Evolutionary conservation across 2,888 invertebrate species (phyloP).

Genomic region (Leptopterna dolabrata): DNA sequence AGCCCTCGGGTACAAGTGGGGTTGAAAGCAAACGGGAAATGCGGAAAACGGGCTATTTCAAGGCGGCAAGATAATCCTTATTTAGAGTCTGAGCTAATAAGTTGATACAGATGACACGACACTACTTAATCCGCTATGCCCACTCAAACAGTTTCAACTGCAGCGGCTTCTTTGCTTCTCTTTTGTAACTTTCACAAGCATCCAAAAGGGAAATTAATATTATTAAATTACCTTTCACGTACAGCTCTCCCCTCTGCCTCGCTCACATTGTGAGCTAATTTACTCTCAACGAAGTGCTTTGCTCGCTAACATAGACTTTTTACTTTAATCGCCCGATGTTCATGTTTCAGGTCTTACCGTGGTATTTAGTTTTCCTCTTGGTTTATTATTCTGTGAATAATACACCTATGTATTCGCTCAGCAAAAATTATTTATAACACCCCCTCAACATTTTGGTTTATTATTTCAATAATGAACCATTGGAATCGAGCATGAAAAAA

Average conservation of each 20-base stretch:
- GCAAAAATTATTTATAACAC: no score
- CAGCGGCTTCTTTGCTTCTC: neutral
- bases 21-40: neutral
- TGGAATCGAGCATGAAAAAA: no score
- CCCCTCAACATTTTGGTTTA: no score
- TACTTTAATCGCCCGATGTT: neutral
- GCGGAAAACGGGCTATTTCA: constrained; percentile 28
- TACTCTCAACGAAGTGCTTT: neutral
- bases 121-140: constrained; percentile 45
- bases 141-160: constrained; percentile 47
- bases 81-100: constrained; percentile 44
- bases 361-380: no score
- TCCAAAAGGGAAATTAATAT: constrained; percentile 32
- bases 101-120: constrained; percentile 51
- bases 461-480: no score
- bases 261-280: neutral
- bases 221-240: constrained; percentile 29
- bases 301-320: neutral
- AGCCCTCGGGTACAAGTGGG: no score
- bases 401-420: no score
- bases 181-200: constrained; percentile 26
- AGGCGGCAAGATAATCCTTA: constrained; percentile 45
- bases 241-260: neutral
- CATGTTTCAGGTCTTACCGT: constrained; percentile 33
- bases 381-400: no score